Conservation (phyloP, 2,797 vertebrate genomes). For the Crocidura indochinensis region DNA sequence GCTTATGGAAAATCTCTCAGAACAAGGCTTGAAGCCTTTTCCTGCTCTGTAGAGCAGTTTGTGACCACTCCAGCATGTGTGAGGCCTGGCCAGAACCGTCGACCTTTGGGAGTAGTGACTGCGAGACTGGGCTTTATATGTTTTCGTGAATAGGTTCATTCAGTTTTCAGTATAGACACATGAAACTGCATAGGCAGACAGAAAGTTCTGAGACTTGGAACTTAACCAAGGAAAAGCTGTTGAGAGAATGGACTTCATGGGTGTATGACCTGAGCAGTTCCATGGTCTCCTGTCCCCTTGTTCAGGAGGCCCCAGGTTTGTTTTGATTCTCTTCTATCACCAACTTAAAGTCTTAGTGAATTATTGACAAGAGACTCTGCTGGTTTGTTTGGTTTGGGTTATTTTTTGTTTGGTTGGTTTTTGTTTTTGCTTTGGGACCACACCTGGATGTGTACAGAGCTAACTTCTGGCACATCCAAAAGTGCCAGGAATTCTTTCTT, state of each 20-base stretch:
- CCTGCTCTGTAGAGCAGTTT: not conserved
- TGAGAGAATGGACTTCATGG: not conserved
- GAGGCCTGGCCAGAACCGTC: not conserved
- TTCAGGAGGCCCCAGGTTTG: too few relatives aligned
- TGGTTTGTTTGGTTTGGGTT: not conserved
- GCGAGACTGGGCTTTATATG: too few relatives aligned
- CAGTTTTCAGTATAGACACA: constrained; percentile 30
- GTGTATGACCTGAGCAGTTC: not conserved
- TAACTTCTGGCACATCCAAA: not conserved
- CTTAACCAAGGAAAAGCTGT: not conserved
- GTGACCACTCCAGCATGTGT: not conserved
- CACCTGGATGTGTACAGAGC: too few relatives aligned
- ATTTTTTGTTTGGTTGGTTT: too few relatives aligned
- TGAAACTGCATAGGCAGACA: not conserved
- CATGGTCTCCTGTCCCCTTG: not conserved
- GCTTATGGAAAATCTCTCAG: not conserved
- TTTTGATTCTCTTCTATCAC: too few relatives aligned
- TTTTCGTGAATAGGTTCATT: not conserved
- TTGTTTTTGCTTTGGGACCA: too few relatives aligned
- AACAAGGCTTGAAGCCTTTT: not conserved
- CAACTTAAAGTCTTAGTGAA: not conserved
- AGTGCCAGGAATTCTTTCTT: too few relatives aligned
- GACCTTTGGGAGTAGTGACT: too few relatives aligned
- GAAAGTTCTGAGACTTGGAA: constrained; percentile 68
- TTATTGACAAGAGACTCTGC: too few relatives aligned